These are phyloP conservation scores for Graphium colonna DNA, from an alignment of 2,888 invertebrate species.

Conservation along the genomic window DNA sequence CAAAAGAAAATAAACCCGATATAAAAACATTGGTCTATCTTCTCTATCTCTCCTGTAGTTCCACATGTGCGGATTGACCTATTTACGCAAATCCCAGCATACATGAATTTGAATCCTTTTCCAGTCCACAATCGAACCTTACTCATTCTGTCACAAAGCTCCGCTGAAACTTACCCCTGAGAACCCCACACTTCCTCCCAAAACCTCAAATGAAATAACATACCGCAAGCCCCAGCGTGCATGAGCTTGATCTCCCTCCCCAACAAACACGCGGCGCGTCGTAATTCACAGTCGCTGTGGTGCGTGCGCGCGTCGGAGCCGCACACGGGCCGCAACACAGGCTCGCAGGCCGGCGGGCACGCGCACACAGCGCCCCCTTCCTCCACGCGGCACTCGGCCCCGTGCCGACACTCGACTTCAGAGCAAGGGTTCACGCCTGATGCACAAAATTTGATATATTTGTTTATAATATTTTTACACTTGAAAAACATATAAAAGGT, in stretches of 20 bases:
- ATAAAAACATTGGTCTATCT: too few relatives aligned
- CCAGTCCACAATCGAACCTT: too few relatives aligned
- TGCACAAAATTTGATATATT: conserved; percentile 13
- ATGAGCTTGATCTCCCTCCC: conserved; percentile 67
- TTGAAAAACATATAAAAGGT: too few relatives aligned
- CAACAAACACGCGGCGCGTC: conserved; percentile 84
- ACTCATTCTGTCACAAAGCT: too few relatives aligned
- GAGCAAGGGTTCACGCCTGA: conserved; percentile 92
- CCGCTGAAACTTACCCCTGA: too few relatives aligned
- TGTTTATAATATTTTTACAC: not conserved
- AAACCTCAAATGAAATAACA: too few relatives aligned
- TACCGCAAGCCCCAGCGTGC: conserved; percentile 74
- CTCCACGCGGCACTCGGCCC: conserved; percentile 92
- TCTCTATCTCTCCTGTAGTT: too few relatives aligned
- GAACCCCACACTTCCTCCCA: too few relatives aligned
- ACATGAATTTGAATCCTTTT: too few relatives aligned
- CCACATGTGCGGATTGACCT: too few relatives aligned
- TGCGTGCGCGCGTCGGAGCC: conserved; percentile 92
- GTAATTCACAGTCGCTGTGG: conserved; percentile 90
- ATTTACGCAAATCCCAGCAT: too few relatives aligned
- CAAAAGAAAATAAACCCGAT: too few relatives aligned
- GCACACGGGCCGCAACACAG: conserved; percentile 90
- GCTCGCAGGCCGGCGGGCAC: conserved; percentile 90
- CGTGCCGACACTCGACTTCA: conserved; percentile 87
- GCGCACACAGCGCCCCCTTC: conserved; percentile 86